phyloP scores from a whole-genome alignment of 2,113 vertebrate genomes.

The Nanorana parkeri region DNA sequence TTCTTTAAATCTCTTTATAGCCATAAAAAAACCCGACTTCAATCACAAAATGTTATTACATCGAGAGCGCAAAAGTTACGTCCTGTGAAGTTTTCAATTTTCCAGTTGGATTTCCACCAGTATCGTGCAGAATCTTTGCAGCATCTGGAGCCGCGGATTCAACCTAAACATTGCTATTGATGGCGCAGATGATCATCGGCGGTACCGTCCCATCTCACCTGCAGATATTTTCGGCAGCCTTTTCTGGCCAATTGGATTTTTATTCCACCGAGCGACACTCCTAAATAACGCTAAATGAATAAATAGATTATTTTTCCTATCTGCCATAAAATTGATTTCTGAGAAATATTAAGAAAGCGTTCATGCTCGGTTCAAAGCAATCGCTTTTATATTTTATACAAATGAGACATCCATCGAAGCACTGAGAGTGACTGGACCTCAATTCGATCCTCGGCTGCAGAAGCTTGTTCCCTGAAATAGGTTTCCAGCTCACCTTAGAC shows the following conservation, averaged over 20 bases:
- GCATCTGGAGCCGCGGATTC: not conserved
- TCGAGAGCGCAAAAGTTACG: slow-evolving; percentile 38
- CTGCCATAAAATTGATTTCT: slow-evolving; percentile 46
- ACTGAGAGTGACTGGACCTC: slow-evolving; percentile 13
- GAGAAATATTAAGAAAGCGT: slow-evolving; percentile 36
- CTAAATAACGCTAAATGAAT: slow-evolving; percentile 27
- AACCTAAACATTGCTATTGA: slow-evolving; percentile 31
- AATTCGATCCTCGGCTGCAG: slow-evolving; percentile 5
- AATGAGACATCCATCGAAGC: slow-evolving; percentile 30
- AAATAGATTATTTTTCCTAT: slow-evolving; percentile 40
- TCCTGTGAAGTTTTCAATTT: slow-evolving; percentile 55
- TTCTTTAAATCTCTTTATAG: slow-evolving; percentile 21
- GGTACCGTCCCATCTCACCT: not conserved
- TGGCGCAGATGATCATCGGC: not conserved
- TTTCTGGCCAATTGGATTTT: slow-evolving; percentile 5
- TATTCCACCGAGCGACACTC: slow-evolving; percentile 1
- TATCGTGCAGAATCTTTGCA: slow-evolving; percentile 27
- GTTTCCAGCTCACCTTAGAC: slow-evolving; percentile 30
- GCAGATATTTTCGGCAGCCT: not conserved
- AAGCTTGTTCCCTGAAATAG: slow-evolving; percentile 31
- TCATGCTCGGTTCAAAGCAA: slow-evolving; percentile 33
- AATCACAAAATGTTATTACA: slow-evolving; percentile 52
- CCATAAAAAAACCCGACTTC: slow-evolving; percentile 31
- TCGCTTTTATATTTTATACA: slow-evolving; percentile 41
- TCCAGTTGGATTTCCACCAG: slow-evolving; percentile 41